These are phyloP conservation scores for Mesorhabditis belari DNA, from an alignment of 2,888 invertebrate genomes.

Conservation along the genomic window DNA sequence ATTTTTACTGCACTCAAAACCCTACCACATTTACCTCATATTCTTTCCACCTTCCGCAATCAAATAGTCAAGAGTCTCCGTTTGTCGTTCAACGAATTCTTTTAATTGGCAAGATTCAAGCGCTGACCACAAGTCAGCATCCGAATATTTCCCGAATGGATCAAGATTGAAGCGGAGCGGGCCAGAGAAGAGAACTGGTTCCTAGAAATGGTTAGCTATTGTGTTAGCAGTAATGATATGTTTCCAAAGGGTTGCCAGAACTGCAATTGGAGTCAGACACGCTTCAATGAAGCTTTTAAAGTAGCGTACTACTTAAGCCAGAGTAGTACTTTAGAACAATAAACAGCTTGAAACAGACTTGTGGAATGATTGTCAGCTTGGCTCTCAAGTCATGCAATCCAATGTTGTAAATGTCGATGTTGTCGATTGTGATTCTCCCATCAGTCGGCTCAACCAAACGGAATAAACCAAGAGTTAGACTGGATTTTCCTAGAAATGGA, in stretches of 20 bases:
- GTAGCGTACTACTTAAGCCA: no score
- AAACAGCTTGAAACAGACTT: no score
- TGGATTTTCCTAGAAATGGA: constrained; percentile 22
- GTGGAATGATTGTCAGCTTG: constrained; percentile 72
- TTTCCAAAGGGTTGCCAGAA: background rate
- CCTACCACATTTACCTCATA: constrained; percentile 55
- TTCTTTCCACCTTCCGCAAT: constrained; percentile 87
- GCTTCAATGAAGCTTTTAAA: no score
- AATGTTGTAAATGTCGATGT: constrained; percentile 63
- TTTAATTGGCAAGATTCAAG: constrained; percentile 83
- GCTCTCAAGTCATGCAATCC: constrained; percentile 79
- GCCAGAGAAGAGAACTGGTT: constrained; percentile 60
- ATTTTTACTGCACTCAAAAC: no score
- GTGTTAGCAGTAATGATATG: background rate
- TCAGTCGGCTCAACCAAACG: constrained; percentile 37
- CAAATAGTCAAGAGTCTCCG: constrained; percentile 71
- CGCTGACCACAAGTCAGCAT: constrained; percentile 78
- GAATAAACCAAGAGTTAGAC: constrained; percentile 41
- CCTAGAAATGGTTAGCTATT: constrained; percentile 57
- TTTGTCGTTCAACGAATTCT: constrained; percentile 68
- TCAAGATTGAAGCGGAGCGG: constrained; percentile 83
- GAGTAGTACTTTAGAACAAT: no score
- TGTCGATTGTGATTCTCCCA: constrained; percentile 41
- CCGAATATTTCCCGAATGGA: constrained; percentile 72
- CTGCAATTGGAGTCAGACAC: no score